Base-by-base conservation (phyloP, 2,113 vertebrate genomes). In the Silurus asotus region DNA sequence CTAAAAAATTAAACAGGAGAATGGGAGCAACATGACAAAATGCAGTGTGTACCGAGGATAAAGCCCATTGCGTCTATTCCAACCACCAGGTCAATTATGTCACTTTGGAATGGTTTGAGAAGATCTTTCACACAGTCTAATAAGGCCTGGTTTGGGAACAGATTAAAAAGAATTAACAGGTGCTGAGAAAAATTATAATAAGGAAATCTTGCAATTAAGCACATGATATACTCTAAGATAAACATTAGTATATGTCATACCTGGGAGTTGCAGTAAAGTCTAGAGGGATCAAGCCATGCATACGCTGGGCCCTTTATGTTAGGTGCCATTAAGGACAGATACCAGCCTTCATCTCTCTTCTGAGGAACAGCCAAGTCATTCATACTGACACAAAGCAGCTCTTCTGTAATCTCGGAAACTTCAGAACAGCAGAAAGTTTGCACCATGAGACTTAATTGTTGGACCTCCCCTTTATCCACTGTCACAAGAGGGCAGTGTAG, bases 51-150 rank as follows among this genome's bases (percentile, higher is more conserved):
- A 97, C 97, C 96, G 8, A 97, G 93, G 85, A 98, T 96, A 87
- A 97, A 97, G 84, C 97, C 97, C 96, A 97, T 97, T 85, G 96
- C 96, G 2, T 97, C 97, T 0, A 97, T 96, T 28, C 96, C 96
- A 0, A 93, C 95, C 86, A 98, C 96, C 89, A 96, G 84, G 90
- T 98, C 96, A 0, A 97, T 93, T 81, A 84, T 8, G 20, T 96
- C 94, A 0, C 90, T 91, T 61, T 90, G 89, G 93, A 98, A 98
- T 48, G 95, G 96, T 77, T 89, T 90, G 79, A 97, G 92, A 84
- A 97, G 93, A 84, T 97, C 96, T 2, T 93, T 82, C 85, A 95
- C 84, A 2, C 97, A 97, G 89, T 97, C 96, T 88, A 93, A 92
- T 70, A 97, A 84, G 84, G 93, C 96, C 96, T 97, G 90, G 88